Evolutionary conservation across 2,113 vertebrate species (phyloP).

Genomic region (Casuarius casuarius): DNA sequence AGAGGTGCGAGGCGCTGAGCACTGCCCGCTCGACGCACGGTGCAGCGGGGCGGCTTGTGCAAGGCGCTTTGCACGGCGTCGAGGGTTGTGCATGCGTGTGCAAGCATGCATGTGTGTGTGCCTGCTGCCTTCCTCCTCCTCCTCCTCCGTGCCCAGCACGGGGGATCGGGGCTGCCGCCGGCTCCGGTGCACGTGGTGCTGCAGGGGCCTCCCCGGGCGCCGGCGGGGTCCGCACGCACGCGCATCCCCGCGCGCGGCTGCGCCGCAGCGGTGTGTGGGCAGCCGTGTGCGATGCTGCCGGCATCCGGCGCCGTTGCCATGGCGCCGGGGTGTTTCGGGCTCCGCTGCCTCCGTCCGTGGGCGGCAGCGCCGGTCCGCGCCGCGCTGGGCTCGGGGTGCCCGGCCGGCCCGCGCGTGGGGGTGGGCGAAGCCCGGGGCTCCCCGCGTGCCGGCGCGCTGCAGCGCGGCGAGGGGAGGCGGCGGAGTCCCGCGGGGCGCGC

Average conservation of each 20-base stretch:
- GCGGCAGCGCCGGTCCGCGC: accelerated
- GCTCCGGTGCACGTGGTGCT: not conserved
- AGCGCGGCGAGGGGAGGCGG: too few species aligned
- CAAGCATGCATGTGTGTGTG: accelerated
- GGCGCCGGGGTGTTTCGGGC: not conserved
- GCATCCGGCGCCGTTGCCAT: conserved; percentile 8
- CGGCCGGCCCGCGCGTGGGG: not conserved
- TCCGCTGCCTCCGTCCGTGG: not conserved
- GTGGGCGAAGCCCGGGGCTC: not conserved
- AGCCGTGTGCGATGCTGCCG: not conserved
- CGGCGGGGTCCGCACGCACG: not conserved
- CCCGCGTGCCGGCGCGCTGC: too few species aligned
- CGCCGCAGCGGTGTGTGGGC: conserved; percentile 10
- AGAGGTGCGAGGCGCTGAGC: too few species aligned
- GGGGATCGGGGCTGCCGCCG: not conserved
- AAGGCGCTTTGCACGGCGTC: too few species aligned
- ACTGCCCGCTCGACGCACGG: not conserved
- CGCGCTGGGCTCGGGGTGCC: not conserved
- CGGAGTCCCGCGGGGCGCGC: too few species aligned
- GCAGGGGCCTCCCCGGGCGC: not conserved
- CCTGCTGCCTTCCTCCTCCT: accelerated
- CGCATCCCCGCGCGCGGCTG: not conserved
- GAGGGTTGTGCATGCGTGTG: too few species aligned
- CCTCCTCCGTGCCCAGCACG: too few species aligned
- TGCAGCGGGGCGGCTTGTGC: not conserved